Evolutionary conservation across 2,797 vertebrate genomes (phyloP).

Genomic region (Chrosomus eos): DNA sequence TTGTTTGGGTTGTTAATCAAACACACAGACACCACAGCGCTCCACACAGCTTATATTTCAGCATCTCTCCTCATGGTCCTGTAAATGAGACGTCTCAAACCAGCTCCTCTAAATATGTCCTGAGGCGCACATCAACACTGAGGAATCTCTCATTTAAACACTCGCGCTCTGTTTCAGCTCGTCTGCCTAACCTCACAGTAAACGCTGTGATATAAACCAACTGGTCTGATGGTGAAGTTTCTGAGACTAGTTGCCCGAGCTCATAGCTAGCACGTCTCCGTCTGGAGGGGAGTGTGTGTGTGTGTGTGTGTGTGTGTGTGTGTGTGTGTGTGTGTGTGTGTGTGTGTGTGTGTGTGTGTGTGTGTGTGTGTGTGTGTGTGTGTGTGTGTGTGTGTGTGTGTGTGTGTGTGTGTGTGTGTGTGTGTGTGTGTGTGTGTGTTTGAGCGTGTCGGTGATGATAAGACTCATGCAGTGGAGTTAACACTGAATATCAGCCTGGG

Average conservation of each 20-base stretch:
- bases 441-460: constrained; percentile 34
- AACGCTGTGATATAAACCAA: constrained; percentile 5
- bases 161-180: neutral
- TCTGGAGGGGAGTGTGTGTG: neutral
- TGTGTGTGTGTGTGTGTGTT: too few species aligned
- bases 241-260: constrained; percentile 24
- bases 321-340: too few species aligned
- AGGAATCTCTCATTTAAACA: constrained; percentile 15
- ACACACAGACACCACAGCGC: neutral
- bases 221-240: constrained; percentile 18
- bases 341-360: too few species aligned
- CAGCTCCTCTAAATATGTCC: constrained; percentile 16
- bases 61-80: neutral
- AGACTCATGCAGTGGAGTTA: constrained; percentile 29
- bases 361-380: too few species aligned
- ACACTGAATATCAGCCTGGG: constrained; percentile 33
- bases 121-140: constrained; percentile 8
- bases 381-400: too few species aligned
- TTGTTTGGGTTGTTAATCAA: neutral
- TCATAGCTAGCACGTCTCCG: constrained; percentile 14
- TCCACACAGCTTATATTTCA: neutral
- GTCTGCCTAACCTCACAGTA: neutral
- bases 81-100: constrained; percentile 34
- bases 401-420: too few species aligned
- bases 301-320: too few species aligned